Evolutionary conservation across 2,113 vertebrate species (phyloP).

Genomic region (Mugil cephalus): DNA sequence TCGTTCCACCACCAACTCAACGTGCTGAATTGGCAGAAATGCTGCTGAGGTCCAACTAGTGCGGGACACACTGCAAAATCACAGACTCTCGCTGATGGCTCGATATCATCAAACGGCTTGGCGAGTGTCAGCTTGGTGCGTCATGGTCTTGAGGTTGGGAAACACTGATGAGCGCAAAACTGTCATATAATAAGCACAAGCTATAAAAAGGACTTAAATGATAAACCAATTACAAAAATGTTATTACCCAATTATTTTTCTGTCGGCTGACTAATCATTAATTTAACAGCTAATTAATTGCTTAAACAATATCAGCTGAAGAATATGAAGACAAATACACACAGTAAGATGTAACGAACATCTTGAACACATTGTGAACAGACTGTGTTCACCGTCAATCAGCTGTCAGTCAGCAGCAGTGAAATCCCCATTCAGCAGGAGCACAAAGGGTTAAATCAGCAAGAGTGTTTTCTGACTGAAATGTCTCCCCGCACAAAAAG

Average conservation of each 20-base stretch:
- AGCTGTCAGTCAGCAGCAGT: constrained; percentile 56
- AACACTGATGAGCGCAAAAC: neutral
- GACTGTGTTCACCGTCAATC: too few relatives aligned
- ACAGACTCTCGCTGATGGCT: too few relatives aligned
- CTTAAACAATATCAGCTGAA: neutral
- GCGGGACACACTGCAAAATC: too few relatives aligned
- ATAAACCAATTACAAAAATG: neutral
- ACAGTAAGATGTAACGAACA: constrained; percentile 10
- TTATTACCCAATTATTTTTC: neutral
- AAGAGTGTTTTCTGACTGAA: constrained; percentile 32
- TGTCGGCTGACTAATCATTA: neutral
- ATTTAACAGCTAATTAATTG: neutral
- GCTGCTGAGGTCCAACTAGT: too few relatives aligned
- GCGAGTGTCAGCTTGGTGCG: too few relatives aligned
- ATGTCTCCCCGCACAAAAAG: constrained; percentile 32
- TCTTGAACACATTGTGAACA: too few relatives aligned
- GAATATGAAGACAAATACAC: constrained; percentile 11
- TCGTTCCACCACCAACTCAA: too few relatives aligned
- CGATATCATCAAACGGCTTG: too few relatives aligned
- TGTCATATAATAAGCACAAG: neutral
- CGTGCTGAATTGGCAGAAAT: too few relatives aligned
- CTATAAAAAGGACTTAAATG: neutral
- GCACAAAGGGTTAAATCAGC: constrained; percentile 29
- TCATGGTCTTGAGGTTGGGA: neutral
- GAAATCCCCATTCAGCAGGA: constrained; percentile 20